Conservation (phyloP, 2,113 vertebrate species). For the Austrofundulus limnaeus region DNA sequence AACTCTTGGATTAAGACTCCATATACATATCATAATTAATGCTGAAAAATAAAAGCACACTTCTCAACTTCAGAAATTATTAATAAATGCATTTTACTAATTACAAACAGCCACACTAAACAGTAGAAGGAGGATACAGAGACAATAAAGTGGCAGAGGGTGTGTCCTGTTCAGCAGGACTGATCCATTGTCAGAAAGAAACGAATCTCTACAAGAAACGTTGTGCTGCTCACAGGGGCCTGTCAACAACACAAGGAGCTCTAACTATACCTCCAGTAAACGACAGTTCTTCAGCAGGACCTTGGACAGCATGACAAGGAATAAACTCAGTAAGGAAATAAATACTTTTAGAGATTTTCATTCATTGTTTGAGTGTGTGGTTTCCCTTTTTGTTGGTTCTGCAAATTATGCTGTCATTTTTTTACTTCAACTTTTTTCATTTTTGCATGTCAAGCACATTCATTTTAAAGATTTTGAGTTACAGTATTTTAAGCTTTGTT, state of each 20-base stretch:
- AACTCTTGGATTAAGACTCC: no score
- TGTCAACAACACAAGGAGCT: not conserved
- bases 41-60: no score
- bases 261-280: no score
- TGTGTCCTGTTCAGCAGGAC: not conserved
- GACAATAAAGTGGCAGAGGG: not conserved
- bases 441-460: no score
- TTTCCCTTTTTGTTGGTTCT: not conserved
- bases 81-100: no score
- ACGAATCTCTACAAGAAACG: not conserved
- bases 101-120: not conserved
- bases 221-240: not conserved
- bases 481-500: not conserved
- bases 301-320: not conserved
- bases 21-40: no score
- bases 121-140: not conserved
- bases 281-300: not conserved
- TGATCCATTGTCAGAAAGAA: not conserved
- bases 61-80: no score
- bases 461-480: not conserved
- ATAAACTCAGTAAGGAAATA: slow-evolving; percentile 1
- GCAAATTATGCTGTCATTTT: not conserved
- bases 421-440: not conserved
- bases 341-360: not conserved
- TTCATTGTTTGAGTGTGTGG: not conserved